These are phyloP conservation scores for Formica aserva DNA, from an alignment of 2,888 invertebrate genomes.

Conservation along the genomic window DNA sequence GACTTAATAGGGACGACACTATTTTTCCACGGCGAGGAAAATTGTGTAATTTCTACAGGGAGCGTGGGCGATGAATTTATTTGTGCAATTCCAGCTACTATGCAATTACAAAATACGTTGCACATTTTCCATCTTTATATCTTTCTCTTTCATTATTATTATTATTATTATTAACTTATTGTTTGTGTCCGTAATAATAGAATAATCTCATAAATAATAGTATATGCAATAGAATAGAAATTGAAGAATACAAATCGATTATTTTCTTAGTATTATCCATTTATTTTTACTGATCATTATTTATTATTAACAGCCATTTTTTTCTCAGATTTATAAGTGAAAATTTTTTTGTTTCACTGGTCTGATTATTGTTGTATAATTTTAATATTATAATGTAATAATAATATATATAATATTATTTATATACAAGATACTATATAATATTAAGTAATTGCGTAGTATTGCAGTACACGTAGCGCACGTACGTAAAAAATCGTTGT, in stretches of 20 bases:
- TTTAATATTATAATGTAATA: background rate
- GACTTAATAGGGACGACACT: constrained; percentile 41
- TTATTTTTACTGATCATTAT: background rate
- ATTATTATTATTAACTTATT: background rate
- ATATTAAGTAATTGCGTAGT: constrained; percentile 2
- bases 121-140: background rate
- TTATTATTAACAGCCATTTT: background rate
- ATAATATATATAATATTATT: background rate
- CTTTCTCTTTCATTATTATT: background rate
- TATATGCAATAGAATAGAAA: background rate
- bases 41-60: constrained; percentile 25
- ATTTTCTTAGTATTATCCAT: background rate
- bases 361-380: background rate
- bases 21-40: constrained; percentile 26
- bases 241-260: background rate
- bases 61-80: constrained; percentile 19
- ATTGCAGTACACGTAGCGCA: constrained; percentile 44
- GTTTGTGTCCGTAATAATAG: background rate
- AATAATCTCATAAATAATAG: background rate
- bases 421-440: background rate
- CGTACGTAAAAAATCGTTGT: constrained; percentile 43
- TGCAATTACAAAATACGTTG: background rate
- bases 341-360: background rate
- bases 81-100: constrained; percentile 6
- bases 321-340: background rate